Evolutionary conservation across 2,797 vertebrate species (phyloP).

Genomic region (Hypotaenidia philippensis): DNA sequence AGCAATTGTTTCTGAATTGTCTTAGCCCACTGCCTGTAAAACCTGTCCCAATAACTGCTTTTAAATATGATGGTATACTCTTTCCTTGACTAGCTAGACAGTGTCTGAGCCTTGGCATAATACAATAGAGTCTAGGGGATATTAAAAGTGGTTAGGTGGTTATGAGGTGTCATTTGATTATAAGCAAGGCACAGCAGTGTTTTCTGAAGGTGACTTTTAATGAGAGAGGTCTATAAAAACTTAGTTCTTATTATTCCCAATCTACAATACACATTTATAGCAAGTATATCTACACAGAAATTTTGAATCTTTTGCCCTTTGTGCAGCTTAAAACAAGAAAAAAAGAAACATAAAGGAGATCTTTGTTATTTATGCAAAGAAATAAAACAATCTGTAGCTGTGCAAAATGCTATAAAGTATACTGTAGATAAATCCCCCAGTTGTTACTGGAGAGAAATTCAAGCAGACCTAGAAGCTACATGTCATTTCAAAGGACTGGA

Average conservation of each 20-base stretch:
- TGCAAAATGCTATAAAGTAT: slow-evolving; percentile 61
- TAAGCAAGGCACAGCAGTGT: slow-evolving; percentile 66
- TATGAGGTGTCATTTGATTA: slow-evolving; percentile 80
- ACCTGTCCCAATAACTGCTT: slow-evolving; percentile 84
- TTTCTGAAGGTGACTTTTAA: slow-evolving; percentile 85
- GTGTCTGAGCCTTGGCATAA: slow-evolving; percentile 75
- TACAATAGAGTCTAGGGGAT: slow-evolving; percentile 79
- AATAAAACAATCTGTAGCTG: slow-evolving; percentile 69
- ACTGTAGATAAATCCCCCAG: slow-evolving; percentile 50
- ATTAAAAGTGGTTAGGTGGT: slow-evolving; percentile 83
- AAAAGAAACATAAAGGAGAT: slow-evolving; percentile 47
- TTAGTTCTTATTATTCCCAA: slow-evolving; percentile 66
- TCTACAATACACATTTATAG: slow-evolving; percentile 49
- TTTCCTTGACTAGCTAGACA: slow-evolving; percentile 80
- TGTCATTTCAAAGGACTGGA: slow-evolving; percentile 58
- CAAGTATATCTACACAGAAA: slow-evolving; percentile 27
- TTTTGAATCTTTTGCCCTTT: slow-evolving; percentile 40
- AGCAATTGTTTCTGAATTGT: slow-evolving; percentile 89
- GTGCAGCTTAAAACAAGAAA: slow-evolving; percentile 53
- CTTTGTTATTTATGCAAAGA: slow-evolving; percentile 78
- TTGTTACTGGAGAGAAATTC: slow-evolving; percentile 54
- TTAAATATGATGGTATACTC: slow-evolving; percentile 82
- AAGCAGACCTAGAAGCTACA: slow-evolving; percentile 30
- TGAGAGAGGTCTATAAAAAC: slow-evolving; percentile 77
- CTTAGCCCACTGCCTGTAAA: slow-evolving; percentile 86